A percentile compares a stretch with the other conserved stretches of the same genome.
phyloP scores from a whole-genome alignment of 2,888 invertebrate species.

The Ichneumoninae sp. region DNA sequence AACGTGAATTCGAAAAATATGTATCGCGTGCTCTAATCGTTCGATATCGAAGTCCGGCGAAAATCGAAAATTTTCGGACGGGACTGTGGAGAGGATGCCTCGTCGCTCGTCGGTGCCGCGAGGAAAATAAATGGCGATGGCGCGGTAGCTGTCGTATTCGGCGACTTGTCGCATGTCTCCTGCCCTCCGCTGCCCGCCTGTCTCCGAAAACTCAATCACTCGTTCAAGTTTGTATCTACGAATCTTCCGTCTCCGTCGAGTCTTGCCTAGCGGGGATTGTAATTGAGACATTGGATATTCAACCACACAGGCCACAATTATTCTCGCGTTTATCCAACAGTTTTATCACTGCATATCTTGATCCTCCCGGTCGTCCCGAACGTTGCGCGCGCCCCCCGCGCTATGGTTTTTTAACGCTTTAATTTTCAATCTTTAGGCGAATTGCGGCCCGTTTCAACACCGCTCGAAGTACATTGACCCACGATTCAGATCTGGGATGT shows the following conservation, averaged over 20 bases:
- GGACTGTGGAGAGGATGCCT: background rate
- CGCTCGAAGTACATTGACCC: background rate
- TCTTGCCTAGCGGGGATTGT: background rate
- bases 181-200: constrained; percentile 1
- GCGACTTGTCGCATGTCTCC: constrained; percentile 46
- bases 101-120: constrained; percentile 10
- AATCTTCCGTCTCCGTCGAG: background rate
- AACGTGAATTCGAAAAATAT: constrained; percentile 45
- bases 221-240: constrained; percentile 19
- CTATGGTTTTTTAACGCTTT: constrained; percentile 19
- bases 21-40: constrained; percentile 18
- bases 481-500: background rate
- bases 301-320: constrained; percentile 3
- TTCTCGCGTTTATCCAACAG: constrained; percentile 28
- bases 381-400: constrained; percentile 40
- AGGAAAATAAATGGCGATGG: constrained; percentile 61
- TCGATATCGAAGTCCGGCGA: constrained; percentile 33
- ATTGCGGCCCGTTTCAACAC: background rate
- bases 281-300: background rate
- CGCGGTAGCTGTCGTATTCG: constrained; percentile 48
- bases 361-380: constrained; percentile 13
- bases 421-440: constrained; percentile 10
- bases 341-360: constrained; percentile 36
- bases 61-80: constrained; percentile 29
- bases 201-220: constrained; percentile 2